phyloP scores from a whole-genome alignment of 2,797 vertebrate species.

The Lophius americanus region DNA sequence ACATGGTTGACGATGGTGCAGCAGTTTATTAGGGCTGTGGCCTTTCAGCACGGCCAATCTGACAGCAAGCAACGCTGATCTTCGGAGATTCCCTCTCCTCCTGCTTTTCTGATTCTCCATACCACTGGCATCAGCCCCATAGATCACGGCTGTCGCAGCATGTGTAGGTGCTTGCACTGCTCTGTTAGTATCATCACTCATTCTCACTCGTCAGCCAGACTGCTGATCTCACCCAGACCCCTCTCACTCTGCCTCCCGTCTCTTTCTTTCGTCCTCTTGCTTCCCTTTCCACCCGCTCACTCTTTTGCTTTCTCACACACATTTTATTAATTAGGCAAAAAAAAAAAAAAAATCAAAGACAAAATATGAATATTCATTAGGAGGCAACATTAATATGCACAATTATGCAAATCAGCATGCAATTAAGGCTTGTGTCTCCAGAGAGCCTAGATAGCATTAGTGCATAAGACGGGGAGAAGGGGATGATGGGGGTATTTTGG shows the following conservation, averaged over 20 bases:
- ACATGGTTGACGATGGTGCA: slow-evolving; percentile 47
- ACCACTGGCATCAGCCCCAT: slow-evolving; percentile 82
- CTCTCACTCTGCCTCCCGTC: slow-evolving; percentile 49
- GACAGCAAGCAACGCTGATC: slow-evolving; percentile 70
- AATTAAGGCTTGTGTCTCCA: slow-evolving; percentile 92
- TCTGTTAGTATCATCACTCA: slow-evolving; percentile 88
- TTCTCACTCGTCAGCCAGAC: slow-evolving; percentile 77
- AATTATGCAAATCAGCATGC: slow-evolving; percentile 96
- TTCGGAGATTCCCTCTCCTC: slow-evolving; percentile 74
- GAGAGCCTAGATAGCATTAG: slow-evolving; percentile 87
- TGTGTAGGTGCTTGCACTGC: slow-evolving; percentile 86
- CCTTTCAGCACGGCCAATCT: slow-evolving; percentile 55
- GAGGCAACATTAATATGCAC: slow-evolving; percentile 92
- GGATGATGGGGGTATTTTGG: slow-evolving; percentile 85
- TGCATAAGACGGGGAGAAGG: slow-evolving; percentile 84
- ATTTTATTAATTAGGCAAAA: slow-evolving; percentile 90
- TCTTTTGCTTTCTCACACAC: slow-evolving; percentile 80
- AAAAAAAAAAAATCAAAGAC: slow-evolving; percentile 85
- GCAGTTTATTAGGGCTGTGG: slow-evolving; percentile 53
- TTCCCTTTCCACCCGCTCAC: slow-evolving; percentile 71
- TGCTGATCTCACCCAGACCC: slow-evolving; percentile 79
- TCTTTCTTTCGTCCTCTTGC: slow-evolving; percentile 58
- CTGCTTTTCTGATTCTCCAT: slow-evolving; percentile 78
- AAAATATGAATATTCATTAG: slow-evolving; percentile 95
- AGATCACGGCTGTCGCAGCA: slow-evolving; percentile 85